Percentiles rank a stretch among this genome's conserved stretches.
These are phyloP conservation scores for Otolemur crassicaudatus DNA, from an alignment of 2,797 vertebrate genomes.

Conservation along the genomic window DNA sequence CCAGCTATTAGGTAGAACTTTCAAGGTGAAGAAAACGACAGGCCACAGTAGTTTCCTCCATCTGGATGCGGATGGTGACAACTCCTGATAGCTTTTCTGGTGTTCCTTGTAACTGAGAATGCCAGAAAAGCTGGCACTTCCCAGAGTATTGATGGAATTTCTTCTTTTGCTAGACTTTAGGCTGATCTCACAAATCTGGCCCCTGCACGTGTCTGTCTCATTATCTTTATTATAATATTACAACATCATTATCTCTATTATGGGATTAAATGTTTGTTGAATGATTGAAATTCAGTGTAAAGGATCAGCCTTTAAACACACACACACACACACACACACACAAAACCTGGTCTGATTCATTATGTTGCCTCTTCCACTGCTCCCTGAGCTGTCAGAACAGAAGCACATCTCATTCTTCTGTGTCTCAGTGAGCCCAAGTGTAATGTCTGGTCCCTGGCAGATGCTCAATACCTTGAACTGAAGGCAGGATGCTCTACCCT, in stretches of 20 bases:
- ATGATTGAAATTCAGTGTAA: background rate
- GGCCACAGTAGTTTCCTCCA: background rate
- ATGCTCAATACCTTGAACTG: background rate
- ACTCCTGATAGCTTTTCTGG: background rate
- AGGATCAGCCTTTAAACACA: background rate
- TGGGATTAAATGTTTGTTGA: background rate
- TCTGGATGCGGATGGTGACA: background rate
- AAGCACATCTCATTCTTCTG: background rate
- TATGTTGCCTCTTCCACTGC: background rate
- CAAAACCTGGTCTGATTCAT: background rate
- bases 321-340: too few relatives aligned
- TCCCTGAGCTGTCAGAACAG: background rate
- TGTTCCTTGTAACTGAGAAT: background rate
- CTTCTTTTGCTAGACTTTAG: background rate
- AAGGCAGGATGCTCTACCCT: background rate
- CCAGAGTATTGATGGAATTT: background rate
- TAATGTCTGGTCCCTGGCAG: rapidly evolving
- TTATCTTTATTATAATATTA: background rate
- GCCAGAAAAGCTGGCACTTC: background rate
- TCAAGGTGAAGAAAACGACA: background rate
- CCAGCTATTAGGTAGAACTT: background rate
- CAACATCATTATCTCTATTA: background rate
- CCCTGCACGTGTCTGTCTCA: background rate
- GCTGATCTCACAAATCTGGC: background rate
- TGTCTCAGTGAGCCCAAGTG: background rate